Evolutionary conservation across 2,888 invertebrate species (phyloP), one percentile per base, ranked within the genome.

Genomic region (Volucella inflata): DNA sequence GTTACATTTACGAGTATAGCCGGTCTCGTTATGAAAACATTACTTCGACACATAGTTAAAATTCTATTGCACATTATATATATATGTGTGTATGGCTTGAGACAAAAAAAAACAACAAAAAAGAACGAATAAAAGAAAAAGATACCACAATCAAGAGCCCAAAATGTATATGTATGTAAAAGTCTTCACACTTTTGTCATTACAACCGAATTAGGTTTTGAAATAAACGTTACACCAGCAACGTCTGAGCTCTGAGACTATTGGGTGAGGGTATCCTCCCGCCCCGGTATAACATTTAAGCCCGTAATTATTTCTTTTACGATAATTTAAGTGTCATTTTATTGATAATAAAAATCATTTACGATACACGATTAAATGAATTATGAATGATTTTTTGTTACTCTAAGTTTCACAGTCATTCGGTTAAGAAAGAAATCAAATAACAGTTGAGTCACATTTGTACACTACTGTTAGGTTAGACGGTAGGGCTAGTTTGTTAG

Each of bases 281-380:
- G 40, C 70, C 60, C 75, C 48, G 70, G n/a, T 67, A 75, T 55
- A 51, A 64, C 60, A 74, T 64, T 55, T 57, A 64, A 44, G 17
- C 21, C 48, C 40, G 14, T 53, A 85, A 85, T 85, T 85, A 85
- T 81, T 77, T 72, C 51, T 84, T 88, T 88, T 87, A 88, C 87
- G 88, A 88, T 88, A 87, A 87, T 88, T 88, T 88, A 87, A 88
- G 87, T 87, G 87, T 87, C 85, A 87, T 87, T 88, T 88, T 87
- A 88, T 88, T 87, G 88, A 87, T 88, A 88, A 87, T 88, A 88
- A 88, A 88, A 88, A 88, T 76, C 85, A 67, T 81, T 85, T 81
- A 85, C 85, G 85, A 81, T 71, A 68, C 38, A 81, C 85, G 81
- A 81, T 85, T 87, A 74, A 87, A 87, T 87, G 87, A 87, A 87